Percentiles rank a stretch among this genome's conserved stretches.
phyloP scores from a whole-genome alignment of 2,797 vertebrate genomes.

The Aythya fuligula region DNA sequence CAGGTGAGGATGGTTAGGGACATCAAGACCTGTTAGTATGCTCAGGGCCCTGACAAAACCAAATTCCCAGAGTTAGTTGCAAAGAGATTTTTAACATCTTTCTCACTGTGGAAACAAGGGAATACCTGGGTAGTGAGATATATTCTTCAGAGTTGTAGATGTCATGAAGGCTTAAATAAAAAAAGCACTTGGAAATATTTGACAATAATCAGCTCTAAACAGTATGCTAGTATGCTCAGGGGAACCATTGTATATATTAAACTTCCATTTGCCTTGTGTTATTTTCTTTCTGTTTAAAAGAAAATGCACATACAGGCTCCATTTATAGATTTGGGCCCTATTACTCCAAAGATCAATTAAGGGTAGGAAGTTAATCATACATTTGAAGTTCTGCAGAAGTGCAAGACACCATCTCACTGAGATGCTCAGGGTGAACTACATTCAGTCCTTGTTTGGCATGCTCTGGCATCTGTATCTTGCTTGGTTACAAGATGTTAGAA shows the following conservation, averaged over 20 bases:
- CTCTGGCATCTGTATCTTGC: accelerated
- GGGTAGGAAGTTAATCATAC: neutral
- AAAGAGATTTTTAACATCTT: neutral
- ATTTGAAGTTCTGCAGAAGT: neutral
- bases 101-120: neutral
- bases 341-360: neutral
- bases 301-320: neutral
- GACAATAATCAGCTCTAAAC: neutral
- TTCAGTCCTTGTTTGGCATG: neutral
- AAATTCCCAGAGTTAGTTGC: neutral
- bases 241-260: accelerated
- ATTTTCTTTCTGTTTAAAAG: neutral
- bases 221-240: neutral
- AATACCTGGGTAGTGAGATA: neutral
- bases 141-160: neutral
- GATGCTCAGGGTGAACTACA: neutral
- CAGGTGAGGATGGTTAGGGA: neutral
- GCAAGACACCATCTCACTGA: neutral
- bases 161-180: neutral
- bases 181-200: neutral
- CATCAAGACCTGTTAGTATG: neutral
- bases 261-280: neutral
- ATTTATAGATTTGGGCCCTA: neutral
- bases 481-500: neutral
- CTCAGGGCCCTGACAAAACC: neutral